Evolutionary conservation across 2,113 vertebrate species (phyloP).

Genomic region (Saguinus imperator): DNA sequence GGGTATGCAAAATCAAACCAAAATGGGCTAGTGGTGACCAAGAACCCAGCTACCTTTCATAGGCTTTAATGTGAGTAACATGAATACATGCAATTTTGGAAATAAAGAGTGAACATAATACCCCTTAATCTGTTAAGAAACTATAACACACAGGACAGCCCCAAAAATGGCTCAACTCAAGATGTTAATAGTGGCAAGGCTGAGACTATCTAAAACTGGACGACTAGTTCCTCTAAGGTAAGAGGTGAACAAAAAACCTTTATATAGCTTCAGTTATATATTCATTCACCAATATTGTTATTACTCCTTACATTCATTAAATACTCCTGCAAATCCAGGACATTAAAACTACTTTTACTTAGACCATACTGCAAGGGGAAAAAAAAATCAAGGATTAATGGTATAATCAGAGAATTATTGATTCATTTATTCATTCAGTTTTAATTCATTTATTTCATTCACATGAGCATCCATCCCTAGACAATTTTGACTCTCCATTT

Average conservation of each 20-base stretch:
- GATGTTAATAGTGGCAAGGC: no score
- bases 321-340: background rate
- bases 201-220: no score
- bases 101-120: background rate
- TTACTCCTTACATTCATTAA: no score
- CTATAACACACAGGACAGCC: background rate
- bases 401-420: background rate
- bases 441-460: background rate
- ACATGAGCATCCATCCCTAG: background rate
- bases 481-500: background rate
- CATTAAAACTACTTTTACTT: background rate
- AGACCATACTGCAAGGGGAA: background rate
- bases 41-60: background rate
- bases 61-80: background rate
- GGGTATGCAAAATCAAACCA: background rate
- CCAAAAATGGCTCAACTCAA: no score
- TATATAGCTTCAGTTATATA: no score
- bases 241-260: no score
- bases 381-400: background rate
- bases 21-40: background rate
- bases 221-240: no score
- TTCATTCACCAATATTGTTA: no score
- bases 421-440: background rate
- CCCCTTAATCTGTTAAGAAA: background rate
- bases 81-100: background rate